A percentile compares a stretch with the other conserved stretches of the same genome.
Evolutionary conservation across 2,888 invertebrate species (phyloP).

Genomic region (Hermaeophaga mercurialis): DNA sequence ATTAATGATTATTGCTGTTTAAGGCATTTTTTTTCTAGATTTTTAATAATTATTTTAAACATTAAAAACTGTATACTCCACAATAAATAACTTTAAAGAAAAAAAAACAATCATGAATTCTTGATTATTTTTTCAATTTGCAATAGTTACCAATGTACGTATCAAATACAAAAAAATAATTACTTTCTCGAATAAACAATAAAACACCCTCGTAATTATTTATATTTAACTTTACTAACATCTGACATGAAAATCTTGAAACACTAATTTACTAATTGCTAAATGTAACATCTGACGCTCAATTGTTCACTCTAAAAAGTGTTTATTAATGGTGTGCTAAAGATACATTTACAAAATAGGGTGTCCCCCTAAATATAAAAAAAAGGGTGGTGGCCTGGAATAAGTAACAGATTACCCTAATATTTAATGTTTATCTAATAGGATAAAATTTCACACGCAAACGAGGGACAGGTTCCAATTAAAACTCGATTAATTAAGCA

Average conservation of each 20-base stretch:
- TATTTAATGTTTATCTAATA: conserved; percentile 10
- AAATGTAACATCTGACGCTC: not conserved
- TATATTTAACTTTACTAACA: too few relatives aligned
- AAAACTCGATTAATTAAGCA: conserved; percentile 17
- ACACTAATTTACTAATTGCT: not conserved
- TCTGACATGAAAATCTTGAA: not conserved
- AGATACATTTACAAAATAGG: not conserved
- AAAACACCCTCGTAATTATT: too few relatives aligned
- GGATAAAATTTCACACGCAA: conserved; percentile 19
- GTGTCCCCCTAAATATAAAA: conserved; percentile 6
- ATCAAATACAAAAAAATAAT: too few relatives aligned
- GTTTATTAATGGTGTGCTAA: not conserved
- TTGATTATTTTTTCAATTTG: too few relatives aligned
- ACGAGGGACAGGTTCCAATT: conserved; percentile 17
- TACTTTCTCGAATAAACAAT: too few relatives aligned
- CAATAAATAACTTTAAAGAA: too few relatives aligned
- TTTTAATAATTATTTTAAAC: too few relatives aligned
- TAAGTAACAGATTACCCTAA: conserved; percentile 13
- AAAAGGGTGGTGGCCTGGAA: conserved; percentile 3
- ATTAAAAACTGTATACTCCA: too few relatives aligned
- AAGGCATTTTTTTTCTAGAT: too few relatives aligned
- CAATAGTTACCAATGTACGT: too few relatives aligned
- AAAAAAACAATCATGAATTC: too few relatives aligned
- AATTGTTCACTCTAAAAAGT: not conserved
- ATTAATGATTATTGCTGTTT: too few relatives aligned